phyloP scores from a whole-genome alignment of 2,113 vertebrate species.

The Corydoras maculifer region DNA sequence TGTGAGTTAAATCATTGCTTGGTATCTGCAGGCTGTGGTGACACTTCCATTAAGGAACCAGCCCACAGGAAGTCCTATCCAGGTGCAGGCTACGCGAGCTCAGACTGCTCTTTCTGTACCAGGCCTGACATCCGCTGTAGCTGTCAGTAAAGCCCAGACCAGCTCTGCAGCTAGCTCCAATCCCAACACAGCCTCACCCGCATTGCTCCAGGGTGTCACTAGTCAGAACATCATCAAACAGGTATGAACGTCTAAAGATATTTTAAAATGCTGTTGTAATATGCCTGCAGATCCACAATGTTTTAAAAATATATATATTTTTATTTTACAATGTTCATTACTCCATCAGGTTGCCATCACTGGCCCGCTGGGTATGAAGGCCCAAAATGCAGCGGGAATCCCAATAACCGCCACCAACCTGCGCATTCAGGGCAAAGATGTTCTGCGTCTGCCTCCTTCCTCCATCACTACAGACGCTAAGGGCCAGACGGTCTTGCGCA shows the following conservation, averaged over 20 bases:
- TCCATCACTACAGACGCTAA: conserved; percentile 95
- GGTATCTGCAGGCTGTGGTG: conserved; percentile 69
- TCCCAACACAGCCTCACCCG: conserved; percentile 64
- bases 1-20: too few relatives aligned
- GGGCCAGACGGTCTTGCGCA: conserved; percentile 91
- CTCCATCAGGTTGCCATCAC: conserved; percentile 82
- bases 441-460: conserved; percentile 84
- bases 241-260: conserved; percentile 58
- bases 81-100: conserved; percentile 63
- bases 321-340: too few relatives aligned
- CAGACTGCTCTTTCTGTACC: conserved; percentile 71
- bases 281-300: too few relatives aligned
- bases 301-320: too few relatives aligned
- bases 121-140: conserved; percentile 63
- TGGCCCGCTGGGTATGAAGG: conserved; percentile 86
- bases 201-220: conserved; percentile 78
- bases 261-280: too few relatives aligned
- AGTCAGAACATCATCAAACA: conserved; percentile 89
- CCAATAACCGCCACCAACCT: conserved; percentile 88
- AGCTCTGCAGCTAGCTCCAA: conserved; percentile 71
- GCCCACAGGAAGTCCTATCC: conserved; percentile 61
- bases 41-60: conserved; percentile 82
- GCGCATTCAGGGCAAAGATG: conserved; percentile 92
- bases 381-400: conserved; percentile 70
- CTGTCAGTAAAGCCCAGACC: conserved; percentile 69